A percentile compares a stretch with the other conserved stretches of the same genome.
These are phyloP conservation scores for Nemotelus pantherinus DNA, from an alignment of 2,888 invertebrate species.

Conservation along the genomic window DNA sequence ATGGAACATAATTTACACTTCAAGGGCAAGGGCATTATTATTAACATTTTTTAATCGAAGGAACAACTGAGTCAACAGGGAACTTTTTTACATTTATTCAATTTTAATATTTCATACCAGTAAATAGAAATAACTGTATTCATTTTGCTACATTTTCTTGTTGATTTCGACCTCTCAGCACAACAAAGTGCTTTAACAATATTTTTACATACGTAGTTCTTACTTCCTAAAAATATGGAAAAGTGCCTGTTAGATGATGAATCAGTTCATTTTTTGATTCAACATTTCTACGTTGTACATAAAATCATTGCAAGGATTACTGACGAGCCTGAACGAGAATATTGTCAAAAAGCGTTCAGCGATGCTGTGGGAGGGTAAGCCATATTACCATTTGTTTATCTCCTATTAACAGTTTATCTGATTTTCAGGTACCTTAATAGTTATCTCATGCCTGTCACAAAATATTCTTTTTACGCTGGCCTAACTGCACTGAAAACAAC, in stretches of 20 bases:
- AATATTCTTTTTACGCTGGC: conserved; percentile 62
- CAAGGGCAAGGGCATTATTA: no score
- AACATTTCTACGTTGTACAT: conserved; percentile 60
- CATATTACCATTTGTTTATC: neutral
- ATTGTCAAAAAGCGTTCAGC: conserved; percentile 58
- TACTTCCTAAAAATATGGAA: conserved; percentile 60
- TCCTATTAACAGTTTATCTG: neutral
- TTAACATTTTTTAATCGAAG: no score
- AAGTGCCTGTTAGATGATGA: conserved; percentile 56
- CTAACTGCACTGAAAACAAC: conserved; percentile 56
- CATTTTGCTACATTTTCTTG: no score
- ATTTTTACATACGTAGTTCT: conserved; percentile 51
- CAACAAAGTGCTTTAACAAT: conserved; percentile 7
- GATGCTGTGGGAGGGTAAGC: conserved; percentile 61
- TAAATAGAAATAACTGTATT: no score
- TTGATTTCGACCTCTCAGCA: neutral
- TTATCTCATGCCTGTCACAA: conserved; percentile 60
- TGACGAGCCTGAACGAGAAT: conserved; percentile 52
- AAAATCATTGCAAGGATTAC: conserved; percentile 56
- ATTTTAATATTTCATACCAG: no score
- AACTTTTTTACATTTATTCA: no score
- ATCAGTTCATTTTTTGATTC: conserved; percentile 57
- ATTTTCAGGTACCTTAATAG: conserved; percentile 57
- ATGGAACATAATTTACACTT: no score
- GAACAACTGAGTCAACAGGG: no score